Evolutionary conservation across 2,888 invertebrate species (phyloP).

Genomic region (Crocallis elinguaria): DNA sequence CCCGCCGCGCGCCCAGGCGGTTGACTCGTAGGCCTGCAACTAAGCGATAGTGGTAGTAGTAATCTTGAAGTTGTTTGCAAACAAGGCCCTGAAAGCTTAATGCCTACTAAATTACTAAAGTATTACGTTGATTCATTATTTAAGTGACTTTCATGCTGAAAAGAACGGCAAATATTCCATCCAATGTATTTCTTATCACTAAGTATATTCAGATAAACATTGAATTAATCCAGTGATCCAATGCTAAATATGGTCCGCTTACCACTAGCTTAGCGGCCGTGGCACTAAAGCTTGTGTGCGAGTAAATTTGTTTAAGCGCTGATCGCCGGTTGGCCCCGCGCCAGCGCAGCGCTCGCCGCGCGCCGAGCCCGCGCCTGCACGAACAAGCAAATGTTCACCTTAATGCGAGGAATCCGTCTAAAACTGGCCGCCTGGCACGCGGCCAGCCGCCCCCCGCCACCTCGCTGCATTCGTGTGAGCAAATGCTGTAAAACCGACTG

Average conservation of each 20-base stretch:
- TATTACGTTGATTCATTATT: too few relatives aligned
- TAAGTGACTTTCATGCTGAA: too few relatives aligned
- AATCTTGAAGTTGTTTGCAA: too few relatives aligned
- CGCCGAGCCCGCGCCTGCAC: neutral
- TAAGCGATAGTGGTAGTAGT: too few relatives aligned
- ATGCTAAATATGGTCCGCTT: neutral
- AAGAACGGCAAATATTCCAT: neutral
- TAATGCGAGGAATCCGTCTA: constrained; percentile 17
- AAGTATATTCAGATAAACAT: neutral
- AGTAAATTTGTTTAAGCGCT: neutral
- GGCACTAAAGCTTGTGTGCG: neutral
- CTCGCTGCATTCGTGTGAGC: neutral
- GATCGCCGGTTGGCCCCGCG: neutral
- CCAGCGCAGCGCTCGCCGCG: neutral
- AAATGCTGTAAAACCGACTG: neutral
- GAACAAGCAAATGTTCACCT: constrained; percentile 16
- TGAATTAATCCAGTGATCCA: neutral
- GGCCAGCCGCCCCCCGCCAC: neutral
- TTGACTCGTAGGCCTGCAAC: too few relatives aligned
- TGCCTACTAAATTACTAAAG: too few relatives aligned
- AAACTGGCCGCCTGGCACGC: constrained; percentile 1
- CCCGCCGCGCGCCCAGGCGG: too few relatives aligned
- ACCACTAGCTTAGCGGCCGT: constrained; percentile 6
- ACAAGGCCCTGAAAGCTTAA: too few relatives aligned
- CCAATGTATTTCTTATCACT: neutral